Base-by-base conservation (phyloP, 2,888 invertebrate genomes). In the Panzeria rudis region DNA sequence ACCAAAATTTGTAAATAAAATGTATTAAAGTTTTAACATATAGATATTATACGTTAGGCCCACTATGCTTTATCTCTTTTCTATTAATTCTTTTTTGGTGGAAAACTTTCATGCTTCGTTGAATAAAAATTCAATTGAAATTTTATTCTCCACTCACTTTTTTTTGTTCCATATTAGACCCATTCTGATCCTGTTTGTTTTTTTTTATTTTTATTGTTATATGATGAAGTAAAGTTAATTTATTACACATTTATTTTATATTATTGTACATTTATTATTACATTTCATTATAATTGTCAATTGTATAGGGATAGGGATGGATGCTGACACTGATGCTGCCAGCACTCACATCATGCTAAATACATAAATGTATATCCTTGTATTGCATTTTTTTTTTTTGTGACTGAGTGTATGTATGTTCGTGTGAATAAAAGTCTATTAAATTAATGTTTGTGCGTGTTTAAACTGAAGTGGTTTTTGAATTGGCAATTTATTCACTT, bases 91-190 rank as follows among this genome's bases (percentile, higher is more conserved):
- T 3, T 78, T 81, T 83, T 62, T 78, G 75, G 83, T 81, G 73
- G 73, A 81, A 83, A 84, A 81, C 90, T 90, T 92, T 92, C 90
- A 92, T 90, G 92, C 92, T 90, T 91, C 90, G 90, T 89, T 92
- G 92, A 88, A 89, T 90, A 88, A 90, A 90, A 91, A 92, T 91
- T 91, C 90, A 91, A 91, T 91, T 91, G 89, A 64, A 71, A 32
- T 64, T 64, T 20, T 11, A 89, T 89, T 91, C 90, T 91, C 89
- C 89, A 88, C 88, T 88, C 87, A 20, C 13, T 13, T 29, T 29
- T 38, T 54, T 25, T 25, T 62, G 6, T 41, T 29, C 17, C 13
- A 25, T 44, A 25, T 25, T 23, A 35, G 35, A 35, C 41, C 23
- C 64, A 25, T 64, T 73, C 7, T 13, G 44, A 64, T 56, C 25